These are phyloP conservation scores for Chrysomallon squamiferum DNA, from an alignment of 1,140 invertebrate species.

Conservation along the genomic window DNA sequence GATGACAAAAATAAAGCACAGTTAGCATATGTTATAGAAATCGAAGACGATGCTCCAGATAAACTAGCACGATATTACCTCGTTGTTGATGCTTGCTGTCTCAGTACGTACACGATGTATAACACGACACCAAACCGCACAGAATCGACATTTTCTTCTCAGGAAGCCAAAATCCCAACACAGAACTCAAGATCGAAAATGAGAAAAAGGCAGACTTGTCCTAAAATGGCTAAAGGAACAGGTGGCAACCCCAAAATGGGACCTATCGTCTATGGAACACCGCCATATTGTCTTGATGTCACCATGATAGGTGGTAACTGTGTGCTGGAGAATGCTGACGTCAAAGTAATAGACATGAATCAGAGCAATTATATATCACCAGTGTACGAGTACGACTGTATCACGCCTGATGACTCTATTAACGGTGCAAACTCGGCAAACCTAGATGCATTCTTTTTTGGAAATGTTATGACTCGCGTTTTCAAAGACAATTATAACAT, in stretches of 20 bases:
- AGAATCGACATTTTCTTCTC: too few relatives aligned
- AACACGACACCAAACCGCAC: too few relatives aligned
- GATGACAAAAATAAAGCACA: too few relatives aligned
- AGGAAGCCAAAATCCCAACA: too few relatives aligned
- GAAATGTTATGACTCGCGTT: conserved; percentile 17
- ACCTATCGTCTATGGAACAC: not conserved
- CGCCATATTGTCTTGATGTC: conserved; percentile 1
- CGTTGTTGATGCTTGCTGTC: too few relatives aligned
- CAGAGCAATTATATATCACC: not conserved
- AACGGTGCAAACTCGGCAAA: conserved; percentile 30
- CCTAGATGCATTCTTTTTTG: conserved; percentile 25
- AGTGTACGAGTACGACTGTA: not conserved
- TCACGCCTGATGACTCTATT: not conserved
- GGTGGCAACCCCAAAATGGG: conserved; percentile 1
- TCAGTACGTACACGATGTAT: too few relatives aligned
- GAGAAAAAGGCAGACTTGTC: too few relatives aligned
- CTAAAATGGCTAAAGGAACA: not conserved
- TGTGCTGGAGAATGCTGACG: not conserved
- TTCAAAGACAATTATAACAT: conserved; percentile 17
- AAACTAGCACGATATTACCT: too few relatives aligned
- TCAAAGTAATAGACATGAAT: conserved; percentile 4
- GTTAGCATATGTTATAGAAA: too few relatives aligned
- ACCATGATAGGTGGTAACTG: not conserved
- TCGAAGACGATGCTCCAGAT: too few relatives aligned
- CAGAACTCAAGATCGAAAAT: too few relatives aligned